Evolutionary conservation across 2,113 vertebrate species (phyloP), one percentile per base, ranked within the genome.

Genomic region (Pollimyrus isidori): DNA sequence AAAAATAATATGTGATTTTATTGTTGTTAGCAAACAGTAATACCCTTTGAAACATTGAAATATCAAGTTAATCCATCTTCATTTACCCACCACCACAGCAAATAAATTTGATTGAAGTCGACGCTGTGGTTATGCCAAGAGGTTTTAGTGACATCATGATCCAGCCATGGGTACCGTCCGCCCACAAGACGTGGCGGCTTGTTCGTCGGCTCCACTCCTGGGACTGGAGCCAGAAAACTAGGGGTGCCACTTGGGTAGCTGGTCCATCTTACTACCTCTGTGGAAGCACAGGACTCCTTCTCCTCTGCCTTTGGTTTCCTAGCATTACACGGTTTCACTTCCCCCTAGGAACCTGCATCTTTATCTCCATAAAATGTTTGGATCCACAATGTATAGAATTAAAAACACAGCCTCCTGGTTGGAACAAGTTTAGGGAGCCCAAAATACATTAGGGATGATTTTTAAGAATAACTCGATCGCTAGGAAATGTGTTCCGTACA

Each of bases 1-100:
- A 76, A 80, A 80, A 42, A 80, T 80, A 80, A 42, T 76, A 42
- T 80, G 73, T 39, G 73, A 80, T 80, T 80, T 80, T 80, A 35
- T 80, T 39, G 73, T 80, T 42, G 30, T 80, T 80, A 80, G 35
- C 73, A 80, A 80, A 80, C 35, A 80, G 69, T 15, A 76, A 80
- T 80, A 39, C 35, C n/a, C 30, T 80, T 80, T 69, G 62, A 69
- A 69, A 69, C 62, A 30, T 4, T 69, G 62, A 30, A 35, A 80
- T 35, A 39, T 15, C 17, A 80, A 80, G 35, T 80, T 42, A 80
- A 35, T 42, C 73, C 35, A 7, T 80, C 30, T 80, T 80, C 30
- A 80, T 80, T 17, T 80, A 42, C 17, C 35, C 17, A 80, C 35
- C 73, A 80, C 30, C 11, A 19, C 17, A 80, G 35, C 35, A 39